phyloP scores from a whole-genome alignment of 2,797 vertebrate genomes.

The Etheostoma perlongum region DNA sequence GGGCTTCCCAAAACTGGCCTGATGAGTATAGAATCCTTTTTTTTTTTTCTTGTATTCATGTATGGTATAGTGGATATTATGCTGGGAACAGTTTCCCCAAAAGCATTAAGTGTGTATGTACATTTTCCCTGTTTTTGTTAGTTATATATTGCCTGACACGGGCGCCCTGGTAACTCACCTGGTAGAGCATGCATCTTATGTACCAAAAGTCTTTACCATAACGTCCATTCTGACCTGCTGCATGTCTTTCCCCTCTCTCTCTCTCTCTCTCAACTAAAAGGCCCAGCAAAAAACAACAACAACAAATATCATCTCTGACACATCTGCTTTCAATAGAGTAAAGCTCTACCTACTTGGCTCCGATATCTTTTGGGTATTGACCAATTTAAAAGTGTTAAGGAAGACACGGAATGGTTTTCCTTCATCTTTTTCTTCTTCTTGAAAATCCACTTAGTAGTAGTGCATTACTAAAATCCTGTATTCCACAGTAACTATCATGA shows the following conservation, averaged over 20 bases:
- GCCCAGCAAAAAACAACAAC: too few species aligned
- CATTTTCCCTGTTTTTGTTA: not conserved
- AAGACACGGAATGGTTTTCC: not conserved
- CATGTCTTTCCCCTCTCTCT: too few species aligned
- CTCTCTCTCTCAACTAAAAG: too few species aligned
- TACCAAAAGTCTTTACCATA: too few species aligned
- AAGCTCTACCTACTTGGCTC: not conserved
- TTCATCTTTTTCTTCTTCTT: not conserved
- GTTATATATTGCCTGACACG: not conserved
- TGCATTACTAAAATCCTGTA: not conserved
- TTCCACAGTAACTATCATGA: slow-evolving; percentile 10
- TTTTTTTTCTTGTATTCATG: not conserved
- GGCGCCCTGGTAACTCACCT: too few species aligned
- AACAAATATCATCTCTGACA: not conserved
- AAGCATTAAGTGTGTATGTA: not conserved
- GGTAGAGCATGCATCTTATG: too few species aligned
- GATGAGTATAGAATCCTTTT: not conserved
- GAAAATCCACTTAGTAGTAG: not conserved
- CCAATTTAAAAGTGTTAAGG: slow-evolving; percentile 4
- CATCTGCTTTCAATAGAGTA: slow-evolving; percentile 27
- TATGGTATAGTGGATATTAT: not conserved
- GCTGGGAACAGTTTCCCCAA: not conserved
- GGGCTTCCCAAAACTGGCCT: slow-evolving; percentile 30
- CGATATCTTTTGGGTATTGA: not conserved
- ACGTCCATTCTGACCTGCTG: too few species aligned